Evolutionary conservation across 2,797 vertebrate species (phyloP).

Genomic region (Lepilemur ruficaudatus): DNA sequence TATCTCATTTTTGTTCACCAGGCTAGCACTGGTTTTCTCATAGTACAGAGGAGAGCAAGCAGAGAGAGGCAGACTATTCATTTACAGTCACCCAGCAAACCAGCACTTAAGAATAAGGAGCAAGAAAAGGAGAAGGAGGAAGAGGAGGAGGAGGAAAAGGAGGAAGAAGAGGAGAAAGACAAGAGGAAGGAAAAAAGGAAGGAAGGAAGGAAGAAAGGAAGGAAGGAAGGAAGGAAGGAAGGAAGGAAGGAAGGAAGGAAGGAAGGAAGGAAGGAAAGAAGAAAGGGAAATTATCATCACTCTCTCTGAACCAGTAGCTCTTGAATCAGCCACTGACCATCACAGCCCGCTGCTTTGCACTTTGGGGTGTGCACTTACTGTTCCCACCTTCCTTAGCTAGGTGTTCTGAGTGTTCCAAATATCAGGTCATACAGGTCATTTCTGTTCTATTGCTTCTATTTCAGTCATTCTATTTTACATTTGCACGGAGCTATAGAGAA

Average conservation of each 20-base stretch:
- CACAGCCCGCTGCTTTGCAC: fast-evolving
- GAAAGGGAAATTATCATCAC: not conserved
- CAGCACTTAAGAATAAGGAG: no score
- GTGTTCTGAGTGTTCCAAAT: not conserved
- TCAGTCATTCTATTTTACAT: not conserved
- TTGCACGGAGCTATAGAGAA: not conserved
- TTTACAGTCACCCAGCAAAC: not conserved
- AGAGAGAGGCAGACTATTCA: not conserved
- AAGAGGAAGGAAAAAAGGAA: no score
- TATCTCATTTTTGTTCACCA: not conserved
- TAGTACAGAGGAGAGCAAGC: not conserved
- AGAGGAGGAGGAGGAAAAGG: fast-evolving
- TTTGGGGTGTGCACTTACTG: not conserved
- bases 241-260: no score
- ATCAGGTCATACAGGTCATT: not conserved
- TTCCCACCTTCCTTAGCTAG: not conserved
- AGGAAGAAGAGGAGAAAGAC: fast-evolving
- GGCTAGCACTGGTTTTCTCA: not conserved
- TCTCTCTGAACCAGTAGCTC: not conserved
- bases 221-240: fast-evolving
- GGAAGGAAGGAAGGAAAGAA: not conserved
- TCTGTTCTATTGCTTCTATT: not conserved
- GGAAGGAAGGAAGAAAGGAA: fast-evolving
- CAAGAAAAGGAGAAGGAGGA: no score
- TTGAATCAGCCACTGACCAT: not conserved